Evolutionary conservation across 2,888 invertebrate genomes (phyloP), one percentile per base, ranked within the genome.

Genomic region (Amiota minor): DNA sequence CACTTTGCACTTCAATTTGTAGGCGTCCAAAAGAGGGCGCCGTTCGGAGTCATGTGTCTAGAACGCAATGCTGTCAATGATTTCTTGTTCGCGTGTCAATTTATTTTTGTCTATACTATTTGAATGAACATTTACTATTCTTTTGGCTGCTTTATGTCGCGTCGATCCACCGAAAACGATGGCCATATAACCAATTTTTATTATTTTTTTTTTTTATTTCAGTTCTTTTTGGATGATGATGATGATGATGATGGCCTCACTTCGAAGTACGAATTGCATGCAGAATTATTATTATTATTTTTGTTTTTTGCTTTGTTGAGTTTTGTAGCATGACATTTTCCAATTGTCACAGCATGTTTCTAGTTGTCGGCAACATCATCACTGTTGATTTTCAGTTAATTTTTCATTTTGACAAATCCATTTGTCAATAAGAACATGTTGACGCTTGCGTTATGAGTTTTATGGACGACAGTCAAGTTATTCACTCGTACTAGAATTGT

Each of bases 361-460:
- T 4, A 59, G 53, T 53, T 75, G 65, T 50, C 59, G 59, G 72
- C 59, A 74, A 74, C 71, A 18, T 64, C 69, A 74, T 75, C 69
- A 71, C 75, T 79, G 77, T 80, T 81, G 81, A 79, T 85, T 82
- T 47, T 77, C 76, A 77, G 81, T 80, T 85, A 85, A 85, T 85
- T 82, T 83, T 85, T 86, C 83, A 84, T 86, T 81, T 79, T 83
- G 86, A 85, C 84, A 86, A 83, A 84, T 84, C 76, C 82, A 86
- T 86, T 86, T 86, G 84, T 85, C 86, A 85, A 84, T 81, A 82
- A 80, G 79, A 83, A 78, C 82, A 78, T 78, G 81, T 80, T 81
- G 80, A 82, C 80, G 78, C 78, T 80, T 74, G 78, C 79, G 35
- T 35, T 6, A 35, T 35, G 35, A 35, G 35, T 35, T 35, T 35